Conservation (phyloP, 2,113 vertebrate species). For the Leptobrachium leishanense region DNA sequence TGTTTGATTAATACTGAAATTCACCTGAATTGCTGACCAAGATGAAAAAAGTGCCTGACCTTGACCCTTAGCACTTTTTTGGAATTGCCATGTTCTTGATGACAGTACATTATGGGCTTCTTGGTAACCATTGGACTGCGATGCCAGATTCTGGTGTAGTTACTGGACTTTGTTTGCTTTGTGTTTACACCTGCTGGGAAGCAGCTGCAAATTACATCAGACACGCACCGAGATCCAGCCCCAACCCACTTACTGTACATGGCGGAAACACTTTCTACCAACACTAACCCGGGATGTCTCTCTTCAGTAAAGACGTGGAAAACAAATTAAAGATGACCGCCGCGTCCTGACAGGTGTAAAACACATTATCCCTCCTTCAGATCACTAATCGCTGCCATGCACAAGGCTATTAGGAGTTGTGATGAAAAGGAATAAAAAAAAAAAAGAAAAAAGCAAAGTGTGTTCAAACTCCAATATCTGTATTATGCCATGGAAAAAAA, state of each 20-base stretch:
- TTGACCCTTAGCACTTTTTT: too few species aligned
- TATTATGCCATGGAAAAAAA: neutral
- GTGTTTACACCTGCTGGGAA: slow-evolving; percentile 39
- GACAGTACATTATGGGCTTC: too few species aligned
- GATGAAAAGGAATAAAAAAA: neutral
- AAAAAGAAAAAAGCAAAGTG: neutral
- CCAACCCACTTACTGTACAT: slow-evolving; percentile 7
- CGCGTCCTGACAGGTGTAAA: slow-evolving; percentile 34
- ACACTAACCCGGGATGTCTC: slow-evolving; percentile 12
- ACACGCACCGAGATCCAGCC: neutral
- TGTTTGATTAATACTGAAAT: too few species aligned
- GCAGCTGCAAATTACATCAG: slow-evolving; percentile 36
- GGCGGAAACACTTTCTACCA: slow-evolving; percentile 10
- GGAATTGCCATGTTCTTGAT: too few species aligned
- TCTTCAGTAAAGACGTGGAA: slow-evolving; percentile 35
- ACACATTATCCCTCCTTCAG: slow-evolving; percentile 22
- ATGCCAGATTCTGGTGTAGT: neutral
- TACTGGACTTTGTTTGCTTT: slow-evolving; percentile 19
- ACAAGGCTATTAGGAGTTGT: neutral
- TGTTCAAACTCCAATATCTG: neutral
- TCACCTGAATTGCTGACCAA: too few species aligned
- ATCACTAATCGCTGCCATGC: slow-evolving; percentile 6
- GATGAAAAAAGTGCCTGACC: too few species aligned
- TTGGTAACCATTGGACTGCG: neutral
- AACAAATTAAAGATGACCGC: slow-evolving; percentile 38